Evolutionary conservation across 2,113 vertebrate genomes (phyloP), one percentile per base, ranked within the genome.

Genomic region (Accipiter virgatus): DNA sequence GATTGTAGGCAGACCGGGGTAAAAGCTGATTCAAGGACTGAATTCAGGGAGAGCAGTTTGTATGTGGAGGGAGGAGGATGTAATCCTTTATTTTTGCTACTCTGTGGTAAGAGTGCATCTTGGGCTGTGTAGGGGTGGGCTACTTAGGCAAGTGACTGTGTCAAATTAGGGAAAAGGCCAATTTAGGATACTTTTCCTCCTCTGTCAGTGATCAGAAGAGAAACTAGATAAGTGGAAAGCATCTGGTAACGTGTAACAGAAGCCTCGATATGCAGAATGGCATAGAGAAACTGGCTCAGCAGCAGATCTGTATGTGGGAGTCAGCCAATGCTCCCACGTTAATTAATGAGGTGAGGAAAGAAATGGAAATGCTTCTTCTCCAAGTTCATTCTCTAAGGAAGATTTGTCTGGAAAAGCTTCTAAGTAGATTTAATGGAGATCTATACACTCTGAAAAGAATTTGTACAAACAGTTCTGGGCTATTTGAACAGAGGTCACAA

Each of bases 261-360:
- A 82, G 66, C 81, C 71, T 90, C 0, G 2, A 82, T 58, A 53
- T 11, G 34, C 45, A 53, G 74, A 90, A 59, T 1, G 31, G 62
- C 87, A 48, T 3, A 1, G 21, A 88, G 90, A 93, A 88, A 90
- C 45, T 38, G 67, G 45, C 74, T 96, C 63, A 93, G 79, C 50
- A 59, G 86, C 72, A 78, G 59, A 70, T 93, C 74, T 56, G 19
- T 42, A 29, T 23, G 78, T 95, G 59, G 82, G 95, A 92, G 88
- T 90, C 59, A 86, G 90, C 92, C 63, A 90, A 17, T 31, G 50
- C 58, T 83, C 59, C 81, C 47, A 32, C 52, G 16, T 86, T 91
- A 95, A 71, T 94, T 80, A 94, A 90, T 73, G 88, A 88, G 50
- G 59, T 88, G 92, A 95, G 88, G 79, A 88, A 81, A 62, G 48